Evolutionary conservation across 2,113 vertebrate genomes (phyloP).

Genomic region (Myanophis thanlyinensis): DNA sequence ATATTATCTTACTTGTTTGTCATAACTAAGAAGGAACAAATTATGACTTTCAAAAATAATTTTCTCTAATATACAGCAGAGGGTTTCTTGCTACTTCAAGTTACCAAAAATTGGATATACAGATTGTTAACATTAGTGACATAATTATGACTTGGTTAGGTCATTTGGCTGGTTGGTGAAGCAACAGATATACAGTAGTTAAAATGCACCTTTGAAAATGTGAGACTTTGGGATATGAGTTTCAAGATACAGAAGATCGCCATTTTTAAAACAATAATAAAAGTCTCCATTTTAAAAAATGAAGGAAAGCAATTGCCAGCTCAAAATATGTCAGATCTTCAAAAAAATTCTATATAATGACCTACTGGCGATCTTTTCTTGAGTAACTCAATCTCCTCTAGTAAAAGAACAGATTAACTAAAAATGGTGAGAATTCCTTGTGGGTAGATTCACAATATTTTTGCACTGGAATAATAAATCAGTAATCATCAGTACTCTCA

Average conservation of each 20-base stretch:
- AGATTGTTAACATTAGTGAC: neutral
- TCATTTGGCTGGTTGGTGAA: neutral
- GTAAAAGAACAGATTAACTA: neutral
- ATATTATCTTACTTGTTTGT: neutral
- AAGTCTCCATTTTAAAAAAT: neutral
- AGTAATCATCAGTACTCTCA: neutral
- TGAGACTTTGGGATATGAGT: neutral
- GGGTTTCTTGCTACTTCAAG: neutral
- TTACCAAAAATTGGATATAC: slow-evolving; percentile 18
- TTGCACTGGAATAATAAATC: neutral
- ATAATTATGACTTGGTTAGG: neutral
- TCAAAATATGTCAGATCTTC: neutral
- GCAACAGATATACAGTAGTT: neutral
- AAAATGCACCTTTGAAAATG: neutral
- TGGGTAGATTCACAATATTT: neutral
- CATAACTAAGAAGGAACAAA: neutral
- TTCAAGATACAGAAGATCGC: neutral
- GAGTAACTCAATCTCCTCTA: neutral
- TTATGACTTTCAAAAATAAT: neutral
- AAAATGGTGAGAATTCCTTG: slow-evolving; percentile 26
- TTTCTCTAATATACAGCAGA: neutral
- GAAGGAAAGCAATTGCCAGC: neutral
- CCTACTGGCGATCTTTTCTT: neutral
- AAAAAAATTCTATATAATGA: neutral
- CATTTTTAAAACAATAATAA: neutral